Conservation (phyloP, 2,888 invertebrate species). For the Scaptodrosophila latifasciaeformis region DNA sequence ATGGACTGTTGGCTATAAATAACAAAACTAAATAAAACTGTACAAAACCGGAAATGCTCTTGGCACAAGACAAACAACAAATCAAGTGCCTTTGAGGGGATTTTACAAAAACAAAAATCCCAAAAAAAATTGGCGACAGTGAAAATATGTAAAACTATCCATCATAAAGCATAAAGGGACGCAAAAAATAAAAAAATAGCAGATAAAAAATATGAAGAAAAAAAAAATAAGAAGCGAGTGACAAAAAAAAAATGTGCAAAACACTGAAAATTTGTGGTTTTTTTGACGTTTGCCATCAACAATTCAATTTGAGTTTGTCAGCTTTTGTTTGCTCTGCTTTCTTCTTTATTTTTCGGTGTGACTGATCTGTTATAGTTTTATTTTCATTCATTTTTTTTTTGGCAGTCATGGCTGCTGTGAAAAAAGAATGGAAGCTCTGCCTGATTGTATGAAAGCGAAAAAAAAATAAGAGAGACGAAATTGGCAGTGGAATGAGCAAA, state of each 20-base stretch:
- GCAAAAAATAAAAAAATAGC: constrained; percentile 1
- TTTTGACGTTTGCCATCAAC: constrained; percentile 51
- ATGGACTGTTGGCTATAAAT: constrained; percentile 44
- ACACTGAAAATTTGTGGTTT: constrained; percentile 42
- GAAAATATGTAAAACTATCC: constrained; percentile 66
- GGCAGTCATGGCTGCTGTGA: constrained; percentile 1
- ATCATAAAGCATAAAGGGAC: constrained; percentile 58
- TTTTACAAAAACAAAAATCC: constrained; percentile 14
- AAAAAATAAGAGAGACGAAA: constrained; percentile 1
- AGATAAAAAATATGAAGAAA: constrained; percentile 9
- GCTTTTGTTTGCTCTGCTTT: too few species aligned
- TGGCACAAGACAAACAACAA: constrained; percentile 64
- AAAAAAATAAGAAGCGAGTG: constrained; percentile 15
- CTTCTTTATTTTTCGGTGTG: too few species aligned
- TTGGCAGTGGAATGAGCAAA: constrained; percentile 45
- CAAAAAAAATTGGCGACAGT: constrained; percentile 36
- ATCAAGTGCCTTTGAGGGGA: constrained; percentile 60
- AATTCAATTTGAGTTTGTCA: constrained; percentile 56
- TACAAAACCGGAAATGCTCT: constrained; percentile 48
- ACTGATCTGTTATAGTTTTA: constrained; percentile 7
- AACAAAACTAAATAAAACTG: constrained; percentile 55
- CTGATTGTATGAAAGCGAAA: constrained; percentile 64
- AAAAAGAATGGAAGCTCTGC: constrained; percentile 28
- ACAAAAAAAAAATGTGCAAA: constrained; percentile 14
- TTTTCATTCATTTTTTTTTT: too few species aligned